phyloP scores from a whole-genome alignment of 1,140 invertebrate genomes.

The Dendrolimus punctatus region DNA sequence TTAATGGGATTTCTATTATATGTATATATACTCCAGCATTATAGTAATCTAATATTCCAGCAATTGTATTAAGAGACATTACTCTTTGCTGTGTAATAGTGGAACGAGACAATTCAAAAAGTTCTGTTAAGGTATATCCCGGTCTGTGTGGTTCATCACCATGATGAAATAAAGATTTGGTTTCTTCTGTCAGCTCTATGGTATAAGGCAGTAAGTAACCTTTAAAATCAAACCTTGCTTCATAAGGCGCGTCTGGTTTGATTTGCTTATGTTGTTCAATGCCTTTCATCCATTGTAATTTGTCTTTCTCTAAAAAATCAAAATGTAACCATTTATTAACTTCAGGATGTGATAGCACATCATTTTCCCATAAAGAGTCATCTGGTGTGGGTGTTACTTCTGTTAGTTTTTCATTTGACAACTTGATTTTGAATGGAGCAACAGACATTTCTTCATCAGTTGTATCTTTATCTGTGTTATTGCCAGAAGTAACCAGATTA shows the following conservation, averaged over 20 bases:
- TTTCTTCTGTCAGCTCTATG: conserved; percentile 73
- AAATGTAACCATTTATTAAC: conserved; percentile 86
- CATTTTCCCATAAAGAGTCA: conserved; percentile 66
- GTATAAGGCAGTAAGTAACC: conserved; percentile 80
- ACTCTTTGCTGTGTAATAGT: conserved; percentile 85
- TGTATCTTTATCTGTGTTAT: not conserved
- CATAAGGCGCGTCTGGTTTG: conserved; percentile 74
- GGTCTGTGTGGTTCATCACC: conserved; percentile 92
- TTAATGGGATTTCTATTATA: conserved; percentile 75
- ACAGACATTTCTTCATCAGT: conserved; percentile 25
- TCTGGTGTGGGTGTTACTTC: conserved; percentile 2
- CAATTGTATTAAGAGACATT: conserved; percentile 83
- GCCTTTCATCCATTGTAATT: conserved; percentile 88
- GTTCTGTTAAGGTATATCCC: conserved; percentile 90
- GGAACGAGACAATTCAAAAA: conserved; percentile 82
- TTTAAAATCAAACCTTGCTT: conserved; percentile 80
- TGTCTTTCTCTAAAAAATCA: conserved; percentile 85
- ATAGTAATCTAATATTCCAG: conserved; percentile 84
- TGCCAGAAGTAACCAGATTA: too few species aligned
- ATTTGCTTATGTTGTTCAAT: conserved; percentile 68
- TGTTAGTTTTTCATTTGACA: too few species aligned
- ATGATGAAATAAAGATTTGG: conserved; percentile 87
- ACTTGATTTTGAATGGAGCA: too few species aligned
- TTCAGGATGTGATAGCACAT: conserved; percentile 75
- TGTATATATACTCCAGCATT: conserved; percentile 81